Evolutionary conservation across 2,797 vertebrate species (phyloP), one percentile per base, ranked within the genome.

Genomic region (Danio kyathit): DNA sequence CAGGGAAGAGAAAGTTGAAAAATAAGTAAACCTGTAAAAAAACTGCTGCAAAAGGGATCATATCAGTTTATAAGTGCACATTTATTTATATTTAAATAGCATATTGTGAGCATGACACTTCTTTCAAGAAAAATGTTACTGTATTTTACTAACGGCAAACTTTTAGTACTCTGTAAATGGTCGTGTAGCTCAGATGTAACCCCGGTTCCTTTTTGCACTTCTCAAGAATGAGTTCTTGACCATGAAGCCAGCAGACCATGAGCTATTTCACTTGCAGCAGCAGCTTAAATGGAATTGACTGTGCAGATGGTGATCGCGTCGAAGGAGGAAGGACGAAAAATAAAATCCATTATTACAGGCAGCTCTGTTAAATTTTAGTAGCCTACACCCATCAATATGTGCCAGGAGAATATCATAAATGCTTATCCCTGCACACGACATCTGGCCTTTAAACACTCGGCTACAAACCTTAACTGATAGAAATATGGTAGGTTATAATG

Each of bases 401-500:
- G n/a, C 38, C n/a, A 65, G 60, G 14, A 40, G 29, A 41, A 49
- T 63, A 11, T 76, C 4, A 56, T 75, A 49, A 54, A 77, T 19
- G 21, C 16, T 56, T 29, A 46, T 66, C 40, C 59, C 54, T 57
- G 14, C 21, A 38, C 12, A 57, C 0, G 14, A 67, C 75, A 76
- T 43, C 63, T 56, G 51, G 40, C 51, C 63, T 67, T 46, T 67
- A 66, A 66, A 52, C 40, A 57, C 40, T 44, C 48, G n/a, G 29
- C 66, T 52, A 66, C 60, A 66, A 16, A 11, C 52, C 21, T 7
- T 61, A 74, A 60, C 48, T 64, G 5, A 64, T 64, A 64, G 12
- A 75, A 64, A 64, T 61, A 63, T 51, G n/a, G 60, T 14, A 51
- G 21, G 57, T 17, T 61, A 61, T 49, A 17, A 61, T 61, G 59